Conservation (phyloP, 2,888 invertebrate genomes). For the Sepioteuthis lessoniana region DNA sequence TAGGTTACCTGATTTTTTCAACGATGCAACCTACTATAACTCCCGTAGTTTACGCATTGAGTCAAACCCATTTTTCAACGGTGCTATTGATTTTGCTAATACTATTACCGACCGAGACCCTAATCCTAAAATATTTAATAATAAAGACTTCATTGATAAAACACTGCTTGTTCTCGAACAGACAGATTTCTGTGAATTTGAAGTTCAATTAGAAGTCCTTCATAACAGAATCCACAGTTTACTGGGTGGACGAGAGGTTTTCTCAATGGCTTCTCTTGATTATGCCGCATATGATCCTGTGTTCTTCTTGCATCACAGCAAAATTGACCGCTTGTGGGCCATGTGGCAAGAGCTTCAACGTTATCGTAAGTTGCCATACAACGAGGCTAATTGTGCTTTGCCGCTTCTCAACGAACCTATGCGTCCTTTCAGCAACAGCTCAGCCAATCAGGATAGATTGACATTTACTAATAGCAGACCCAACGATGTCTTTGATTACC, state of each 20-base stretch:
- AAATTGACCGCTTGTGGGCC: conserved; percentile 52
- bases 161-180: conserved; percentile 54
- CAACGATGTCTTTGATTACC: conserved; percentile 53
- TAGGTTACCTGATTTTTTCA: conserved; percentile 53
- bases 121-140: conserved; percentile 52
- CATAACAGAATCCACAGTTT: conserved; percentile 50
- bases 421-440: conserved; percentile 51
- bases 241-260: conserved; percentile 46
- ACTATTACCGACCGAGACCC: conserved; percentile 55
- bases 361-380: conserved; percentile 51
- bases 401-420: conserved; percentile 51
- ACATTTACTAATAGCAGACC: conserved; percentile 52
- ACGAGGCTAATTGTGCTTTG: conserved; percentile 53
- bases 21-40: conserved; percentile 50
- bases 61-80: conserved; percentile 54
- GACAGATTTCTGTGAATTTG: conserved; percentile 51
- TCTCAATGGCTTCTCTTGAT: conserved; percentile 49
- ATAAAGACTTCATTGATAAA: conserved; percentile 52
- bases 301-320: conserved; percentile 50
- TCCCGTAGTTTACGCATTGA: conserved; percentile 52
- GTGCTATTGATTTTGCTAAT: conserved; percentile 50
- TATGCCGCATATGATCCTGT: conserved; percentile 50
- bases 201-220: conserved; percentile 49
- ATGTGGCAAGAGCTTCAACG: conserved; percentile 53
- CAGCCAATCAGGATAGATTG: conserved; percentile 50